These are phyloP conservation scores for Platyrinchus mystaceus DNA, from an alignment of 2,797 vertebrate species.

Conservation along the genomic window DNA sequence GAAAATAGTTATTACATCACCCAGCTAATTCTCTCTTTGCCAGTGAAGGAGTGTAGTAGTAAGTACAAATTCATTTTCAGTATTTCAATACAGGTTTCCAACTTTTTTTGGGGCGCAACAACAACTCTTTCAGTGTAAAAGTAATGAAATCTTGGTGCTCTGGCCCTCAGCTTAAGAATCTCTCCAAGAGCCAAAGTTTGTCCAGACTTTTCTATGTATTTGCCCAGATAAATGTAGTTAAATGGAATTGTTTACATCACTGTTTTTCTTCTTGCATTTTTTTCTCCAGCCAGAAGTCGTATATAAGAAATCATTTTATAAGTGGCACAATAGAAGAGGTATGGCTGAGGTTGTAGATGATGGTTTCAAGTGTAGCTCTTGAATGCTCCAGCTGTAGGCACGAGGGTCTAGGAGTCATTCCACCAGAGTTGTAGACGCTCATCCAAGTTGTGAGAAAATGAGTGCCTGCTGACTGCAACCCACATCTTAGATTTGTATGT, in stretches of 20 bases:
- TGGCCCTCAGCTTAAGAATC: background rate
- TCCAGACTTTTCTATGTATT: background rate
- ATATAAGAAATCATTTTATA: background rate
- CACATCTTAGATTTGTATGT: rapidly evolving
- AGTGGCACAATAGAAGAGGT: background rate
- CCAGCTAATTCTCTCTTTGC: background rate
- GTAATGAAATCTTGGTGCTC: background rate
- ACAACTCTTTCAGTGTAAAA: background rate
- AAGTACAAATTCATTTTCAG: slow-evolving; percentile 4
- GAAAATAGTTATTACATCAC: slow-evolving; percentile 11
- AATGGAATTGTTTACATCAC: slow-evolving; percentile 19
- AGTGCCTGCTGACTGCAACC: background rate
- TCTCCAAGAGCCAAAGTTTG: background rate
- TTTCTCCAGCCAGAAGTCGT: background rate
- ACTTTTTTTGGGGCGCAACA: background rate
- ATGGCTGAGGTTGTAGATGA: background rate
- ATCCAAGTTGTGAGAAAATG: background rate
- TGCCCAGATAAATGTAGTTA: background rate
- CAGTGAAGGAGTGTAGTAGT: background rate
- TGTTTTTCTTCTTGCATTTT: slow-evolving; percentile 46
- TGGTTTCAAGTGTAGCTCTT: background rate
- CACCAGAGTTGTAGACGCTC: background rate
- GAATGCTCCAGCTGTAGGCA: background rate
- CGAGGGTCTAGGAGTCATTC: background rate
- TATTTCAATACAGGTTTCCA: background rate